These are phyloP conservation scores for Echinarachnius parma DNA, from an alignment of 53 echinoderm and acorn worm species.

Conservation along the genomic window DNA sequence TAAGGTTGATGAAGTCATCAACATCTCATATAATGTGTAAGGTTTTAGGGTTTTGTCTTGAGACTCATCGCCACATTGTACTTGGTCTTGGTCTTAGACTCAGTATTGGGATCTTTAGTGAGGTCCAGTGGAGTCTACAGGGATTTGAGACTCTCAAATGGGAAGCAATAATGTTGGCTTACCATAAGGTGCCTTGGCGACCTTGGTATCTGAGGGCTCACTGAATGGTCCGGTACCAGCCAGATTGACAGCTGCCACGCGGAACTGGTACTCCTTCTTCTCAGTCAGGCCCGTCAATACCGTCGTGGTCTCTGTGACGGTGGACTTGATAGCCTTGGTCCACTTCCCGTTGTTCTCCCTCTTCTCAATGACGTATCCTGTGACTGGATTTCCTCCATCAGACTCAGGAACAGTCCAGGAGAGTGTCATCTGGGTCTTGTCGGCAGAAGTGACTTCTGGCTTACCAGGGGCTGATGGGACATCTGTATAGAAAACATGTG, in stretches of 20 bases:
- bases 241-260: slow-evolving; percentile 61
- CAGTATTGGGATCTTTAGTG: too few species aligned
- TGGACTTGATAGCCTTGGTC: slow-evolving; percentile 51
- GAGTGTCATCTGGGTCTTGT: slow-evolving; percentile 54
- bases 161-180: too few species aligned
- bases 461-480: slow-evolving; percentile 62
- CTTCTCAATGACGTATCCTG: slow-evolving; percentile 58
- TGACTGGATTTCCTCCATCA: slow-evolving; percentile 70
- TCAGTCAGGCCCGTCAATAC: slow-evolving; percentile 60
- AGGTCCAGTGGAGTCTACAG: too few species aligned
- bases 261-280: slow-evolving; percentile 66
- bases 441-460: slow-evolving; percentile 50
- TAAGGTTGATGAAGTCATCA: too few species aligned
- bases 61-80: too few species aligned
- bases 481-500: slow-evolving; percentile 22
- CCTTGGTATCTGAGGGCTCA: slow-evolving; percentile 58
- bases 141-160: too few species aligned
- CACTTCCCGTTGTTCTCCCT: slow-evolving; percentile 61
- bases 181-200: slow-evolving; percentile 77
- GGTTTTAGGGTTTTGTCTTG: too few species aligned
- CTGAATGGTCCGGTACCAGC: slow-evolving; percentile 71
- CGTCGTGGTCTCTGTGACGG: slow-evolving; percentile 50
- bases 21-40: too few species aligned
- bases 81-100: too few species aligned
- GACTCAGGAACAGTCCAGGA: slow-evolving; percentile 60